Conservation (phyloP, 1,140 invertebrate genomes). For the Asbolus verrucosus region DNA sequence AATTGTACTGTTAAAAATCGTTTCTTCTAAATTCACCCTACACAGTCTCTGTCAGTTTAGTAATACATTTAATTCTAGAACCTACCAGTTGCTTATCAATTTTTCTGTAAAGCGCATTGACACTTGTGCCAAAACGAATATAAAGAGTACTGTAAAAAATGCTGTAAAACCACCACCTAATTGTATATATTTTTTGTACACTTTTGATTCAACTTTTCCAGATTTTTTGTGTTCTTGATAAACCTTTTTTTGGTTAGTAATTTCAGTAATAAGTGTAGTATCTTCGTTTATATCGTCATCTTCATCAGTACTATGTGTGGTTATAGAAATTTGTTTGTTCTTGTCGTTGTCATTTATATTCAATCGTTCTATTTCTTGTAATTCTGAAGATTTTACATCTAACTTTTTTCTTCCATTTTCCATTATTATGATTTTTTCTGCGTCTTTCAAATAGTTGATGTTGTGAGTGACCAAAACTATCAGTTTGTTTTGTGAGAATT, state of each 20-base stretch:
- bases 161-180: slow-evolving; percentile 8
- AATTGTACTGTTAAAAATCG: slow-evolving; percentile 12
- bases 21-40: slow-evolving; percentile 37
- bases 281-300: not conserved
- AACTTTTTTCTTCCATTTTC: slow-evolving; percentile 69
- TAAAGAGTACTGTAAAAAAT: not conserved
- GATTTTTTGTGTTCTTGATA: slow-evolving; percentile 5
- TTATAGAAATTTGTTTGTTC: too few relatives aligned
- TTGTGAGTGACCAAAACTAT: slow-evolving; percentile 86
- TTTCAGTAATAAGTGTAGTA: not conserved
- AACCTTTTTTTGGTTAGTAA: not conserved
- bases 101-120: not conserved
- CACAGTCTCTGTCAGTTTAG: not conserved
- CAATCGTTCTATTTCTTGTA: slow-evolving; percentile 6
- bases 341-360: not conserved
- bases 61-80: not conserved
- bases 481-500: slow-evolving; percentile 77
- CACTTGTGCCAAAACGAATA: slow-evolving; percentile 6
- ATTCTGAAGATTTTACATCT: too few relatives aligned
- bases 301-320: too few relatives aligned
- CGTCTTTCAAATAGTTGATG: slow-evolving; percentile 83
- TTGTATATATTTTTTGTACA: slow-evolving; percentile 25
- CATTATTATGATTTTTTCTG: slow-evolving; percentile 75
- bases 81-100: slow-evolving; percentile 10
- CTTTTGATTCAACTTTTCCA: not conserved